Percentiles rank a stretch among this genome's conserved stretches.
Evolutionary conservation across 1,140 invertebrate genomes (phyloP).

Genomic region (Drosophila parabipectinata): DNA sequence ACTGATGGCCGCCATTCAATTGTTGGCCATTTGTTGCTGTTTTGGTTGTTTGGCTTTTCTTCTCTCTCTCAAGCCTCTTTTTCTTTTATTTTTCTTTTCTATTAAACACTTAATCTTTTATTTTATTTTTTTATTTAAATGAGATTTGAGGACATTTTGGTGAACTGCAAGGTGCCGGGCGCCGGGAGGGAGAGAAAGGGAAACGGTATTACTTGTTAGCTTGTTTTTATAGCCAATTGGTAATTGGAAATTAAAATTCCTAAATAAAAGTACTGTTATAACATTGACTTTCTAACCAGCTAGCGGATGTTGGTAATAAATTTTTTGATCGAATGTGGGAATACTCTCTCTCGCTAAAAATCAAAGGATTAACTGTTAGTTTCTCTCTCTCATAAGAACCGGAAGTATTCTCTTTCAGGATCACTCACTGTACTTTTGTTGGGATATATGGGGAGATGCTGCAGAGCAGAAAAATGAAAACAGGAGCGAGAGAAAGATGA

Average conservation of each 20-base stretch:
- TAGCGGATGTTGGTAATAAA: background rate
- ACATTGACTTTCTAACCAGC: background rate
- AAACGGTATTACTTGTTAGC: conserved; percentile 12
- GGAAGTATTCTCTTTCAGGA: background rate
- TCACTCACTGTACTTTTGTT: conserved; percentile 34
- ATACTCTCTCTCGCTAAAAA: too few species aligned
- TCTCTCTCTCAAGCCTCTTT: conserved; percentile 13
- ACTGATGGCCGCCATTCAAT: conserved; percentile 91
- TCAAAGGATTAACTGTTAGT: background rate
- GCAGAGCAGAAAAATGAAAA: conserved; percentile 9
- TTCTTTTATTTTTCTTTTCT: conserved; percentile 24
- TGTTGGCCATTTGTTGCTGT: conserved; percentile 74
- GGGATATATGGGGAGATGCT: conserved; percentile 33
- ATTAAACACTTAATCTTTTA: conserved; percentile 36
- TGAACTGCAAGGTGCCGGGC: conserved; percentile 19
- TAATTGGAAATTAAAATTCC: too few species aligned
- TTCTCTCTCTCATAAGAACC: background rate
- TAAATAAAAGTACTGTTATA: too few species aligned
- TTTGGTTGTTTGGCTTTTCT: conserved; percentile 28
- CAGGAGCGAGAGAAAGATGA: conserved; percentile 14
- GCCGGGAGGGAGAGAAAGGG: background rate
- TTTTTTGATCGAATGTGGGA: background rate
- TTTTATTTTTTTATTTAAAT: conserved; percentile 30
- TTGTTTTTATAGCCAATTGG: conserved; percentile 1
- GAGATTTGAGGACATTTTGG: conserved; percentile 46